Percentiles rank a stretch among this genome's conserved stretches.
Conservation (phyloP, 2,797 vertebrate species). For the Furcifer pardalis region DNA sequence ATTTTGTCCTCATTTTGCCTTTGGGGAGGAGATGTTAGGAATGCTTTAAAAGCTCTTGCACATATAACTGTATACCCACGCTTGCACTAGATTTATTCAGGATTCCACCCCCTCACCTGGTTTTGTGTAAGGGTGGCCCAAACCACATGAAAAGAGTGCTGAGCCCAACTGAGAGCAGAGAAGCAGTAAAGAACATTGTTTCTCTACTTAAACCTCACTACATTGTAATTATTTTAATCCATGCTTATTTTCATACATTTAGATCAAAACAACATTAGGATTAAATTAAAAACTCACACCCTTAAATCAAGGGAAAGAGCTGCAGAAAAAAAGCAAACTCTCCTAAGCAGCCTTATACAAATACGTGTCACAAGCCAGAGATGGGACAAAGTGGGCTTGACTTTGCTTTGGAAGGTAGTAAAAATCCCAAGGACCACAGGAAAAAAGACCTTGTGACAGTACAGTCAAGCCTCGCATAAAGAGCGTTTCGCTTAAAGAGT, state of each 20-base stretch:
- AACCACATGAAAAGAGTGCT: not conserved
- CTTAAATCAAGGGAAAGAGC: not conserved
- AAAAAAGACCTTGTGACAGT: not conserved
- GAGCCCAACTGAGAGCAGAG: not conserved
- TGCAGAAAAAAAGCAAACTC: not conserved
- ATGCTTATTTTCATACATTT: not conserved
- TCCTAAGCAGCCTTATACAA: too few species aligned
- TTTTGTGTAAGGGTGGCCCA: not conserved
- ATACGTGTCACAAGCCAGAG: not conserved
- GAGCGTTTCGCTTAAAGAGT: too few species aligned
- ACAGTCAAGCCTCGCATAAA: too few species aligned
- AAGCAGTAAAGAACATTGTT: not conserved
- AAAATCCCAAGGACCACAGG: not conserved
- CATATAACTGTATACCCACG: not conserved
- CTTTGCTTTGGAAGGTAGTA: not conserved
- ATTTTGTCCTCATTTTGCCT: not conserved
- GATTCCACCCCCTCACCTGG: not conserved
- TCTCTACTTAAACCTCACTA: not conserved
- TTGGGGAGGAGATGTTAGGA: not conserved
- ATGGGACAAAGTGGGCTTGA: not conserved
- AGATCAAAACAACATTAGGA: not conserved
- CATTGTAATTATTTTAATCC: not conserved
- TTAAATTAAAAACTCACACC: not conserved
- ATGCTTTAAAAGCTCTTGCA: not conserved
- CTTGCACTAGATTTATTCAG: not conserved